Conservation (phyloP, 2,888 invertebrate species). For the Chromoteleia sp. region DNA sequence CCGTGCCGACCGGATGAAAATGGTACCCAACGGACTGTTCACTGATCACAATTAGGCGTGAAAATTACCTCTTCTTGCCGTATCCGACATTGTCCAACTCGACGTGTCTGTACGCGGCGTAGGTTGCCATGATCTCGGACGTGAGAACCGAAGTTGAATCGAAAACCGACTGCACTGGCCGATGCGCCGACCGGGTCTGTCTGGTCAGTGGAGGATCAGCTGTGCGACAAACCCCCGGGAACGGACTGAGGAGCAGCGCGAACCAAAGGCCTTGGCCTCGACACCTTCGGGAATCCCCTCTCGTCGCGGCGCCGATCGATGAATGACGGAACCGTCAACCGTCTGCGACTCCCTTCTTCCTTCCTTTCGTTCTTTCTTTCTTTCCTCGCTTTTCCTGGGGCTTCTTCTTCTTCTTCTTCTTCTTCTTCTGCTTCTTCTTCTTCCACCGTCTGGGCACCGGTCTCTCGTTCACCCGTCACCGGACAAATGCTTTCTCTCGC, state of each 20-base stretch:
- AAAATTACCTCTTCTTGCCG: conserved; percentile 94
- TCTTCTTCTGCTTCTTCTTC: conserved; percentile 37
- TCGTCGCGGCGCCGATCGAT: conserved; percentile 46
- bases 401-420: neutral
- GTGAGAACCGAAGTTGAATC: neutral
- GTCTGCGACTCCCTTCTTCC: too few relatives aligned
- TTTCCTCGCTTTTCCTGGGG: conserved; percentile 17
- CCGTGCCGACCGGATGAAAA: too few relatives aligned
- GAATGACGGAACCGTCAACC: conserved; percentile 21
- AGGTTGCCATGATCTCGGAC: conserved; percentile 90
- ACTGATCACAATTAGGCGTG: conserved; percentile 13
- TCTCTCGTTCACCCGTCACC: neutral
- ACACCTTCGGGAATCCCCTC: conserved; percentile 66
- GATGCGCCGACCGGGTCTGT: conserved; percentile 7
- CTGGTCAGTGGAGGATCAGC: conserved; percentile 52
- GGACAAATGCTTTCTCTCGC: conserved; percentile 69
- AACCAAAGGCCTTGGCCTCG: conserved; percentile 67
- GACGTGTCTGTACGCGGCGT: conserved; percentile 96
- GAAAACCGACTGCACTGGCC: neutral
- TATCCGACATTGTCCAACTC: conserved; percentile 97
- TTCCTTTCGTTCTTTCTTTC: too few relatives aligned
- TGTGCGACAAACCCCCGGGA: conserved; percentile 60
- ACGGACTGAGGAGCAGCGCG: conserved; percentile 32
- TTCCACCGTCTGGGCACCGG: conserved; percentile 39
- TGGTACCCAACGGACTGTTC: too few relatives aligned